Conservation (phyloP, 2,113 vertebrate species). For the Microtus ochrogaster region DNA sequence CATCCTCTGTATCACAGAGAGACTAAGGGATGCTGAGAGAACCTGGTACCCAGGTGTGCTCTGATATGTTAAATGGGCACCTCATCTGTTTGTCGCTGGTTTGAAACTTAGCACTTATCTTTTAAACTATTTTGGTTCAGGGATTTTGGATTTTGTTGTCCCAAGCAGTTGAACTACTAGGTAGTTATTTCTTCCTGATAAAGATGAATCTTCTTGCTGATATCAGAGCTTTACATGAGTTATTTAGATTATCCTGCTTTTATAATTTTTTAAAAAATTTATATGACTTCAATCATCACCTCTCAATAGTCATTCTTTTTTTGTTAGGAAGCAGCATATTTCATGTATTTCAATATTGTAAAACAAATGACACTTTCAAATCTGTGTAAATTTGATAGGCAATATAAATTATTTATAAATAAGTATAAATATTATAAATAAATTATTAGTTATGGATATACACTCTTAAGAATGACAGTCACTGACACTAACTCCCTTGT, state of each 20-base stretch:
- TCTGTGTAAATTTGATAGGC: not conserved
- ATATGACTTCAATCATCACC: conserved; percentile 15
- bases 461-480: not conserved
- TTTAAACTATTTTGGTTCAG: conserved; percentile 30
- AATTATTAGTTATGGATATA: not conserved
- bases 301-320: not conserved
- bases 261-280: conserved; percentile 37
- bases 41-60: not conserved
- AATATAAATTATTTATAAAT: not conserved
- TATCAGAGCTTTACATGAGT: not conserved
- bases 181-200: not conserved
- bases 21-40: not conserved
- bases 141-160: not conserved
- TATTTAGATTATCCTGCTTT: conserved; percentile 25
- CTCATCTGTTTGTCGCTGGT: not conserved
- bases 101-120: not conserved
- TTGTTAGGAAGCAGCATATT: not conserved
- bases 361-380: conserved; percentile 38
- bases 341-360: not conserved
- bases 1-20: not conserved
- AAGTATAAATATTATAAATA: no score
- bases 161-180: not conserved
- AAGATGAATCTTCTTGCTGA: conserved; percentile 18
- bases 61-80: not conserved
- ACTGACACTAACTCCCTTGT: not conserved